Evolutionary conservation across 2,797 vertebrate genomes (phyloP).

Genomic region (Epinephelus malabaricus): DNA sequence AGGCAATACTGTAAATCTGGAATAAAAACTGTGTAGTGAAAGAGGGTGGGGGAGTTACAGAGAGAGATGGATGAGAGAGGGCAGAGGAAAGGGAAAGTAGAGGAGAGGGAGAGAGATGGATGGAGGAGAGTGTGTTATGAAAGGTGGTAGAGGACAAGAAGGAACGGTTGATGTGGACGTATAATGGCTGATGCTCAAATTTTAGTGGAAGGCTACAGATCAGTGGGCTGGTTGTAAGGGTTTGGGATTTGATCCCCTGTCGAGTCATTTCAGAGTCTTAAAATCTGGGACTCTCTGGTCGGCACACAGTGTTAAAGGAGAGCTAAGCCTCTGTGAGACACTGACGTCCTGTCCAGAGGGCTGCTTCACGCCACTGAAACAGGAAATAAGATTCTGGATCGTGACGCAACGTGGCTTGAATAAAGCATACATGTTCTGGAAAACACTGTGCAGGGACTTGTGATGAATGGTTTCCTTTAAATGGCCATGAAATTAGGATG

Average conservation of each 20-base stretch:
- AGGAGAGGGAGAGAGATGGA: constrained; percentile 10
- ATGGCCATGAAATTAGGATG: constrained; percentile 60
- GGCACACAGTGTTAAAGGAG: constrained; percentile 38
- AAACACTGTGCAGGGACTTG: constrained; percentile 22
- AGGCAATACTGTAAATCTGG: constrained; percentile 66
- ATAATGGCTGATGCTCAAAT: constrained; percentile 46
- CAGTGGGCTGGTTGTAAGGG: constrained; percentile 43
- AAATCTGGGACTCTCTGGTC: constrained; percentile 22
- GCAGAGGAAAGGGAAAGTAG: not conserved
- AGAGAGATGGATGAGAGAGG: constrained; percentile 14
- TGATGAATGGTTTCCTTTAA: constrained; percentile 41
- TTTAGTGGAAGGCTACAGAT: constrained; percentile 44
- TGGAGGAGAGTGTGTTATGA: not conserved
- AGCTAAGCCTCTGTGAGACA: constrained; percentile 53
- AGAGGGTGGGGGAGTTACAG: constrained; percentile 15
- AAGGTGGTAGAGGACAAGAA: constrained; percentile 6
- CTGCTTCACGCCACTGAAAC: constrained; percentile 37
- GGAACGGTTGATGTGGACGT: constrained; percentile 26
- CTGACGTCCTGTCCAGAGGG: constrained; percentile 14
- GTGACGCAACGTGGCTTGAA: constrained; percentile 19
- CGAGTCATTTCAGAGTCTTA: constrained; percentile 49
- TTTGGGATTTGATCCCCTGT: constrained; percentile 53
- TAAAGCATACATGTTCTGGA: constrained; percentile 14
- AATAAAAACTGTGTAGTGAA: constrained; percentile 21
- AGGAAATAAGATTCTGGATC: constrained; percentile 22